These are phyloP conservation scores for Acropora tenuis DNA, from an alignment of 64 coral and sea anemone genomes.

Conservation along the genomic window DNA sequence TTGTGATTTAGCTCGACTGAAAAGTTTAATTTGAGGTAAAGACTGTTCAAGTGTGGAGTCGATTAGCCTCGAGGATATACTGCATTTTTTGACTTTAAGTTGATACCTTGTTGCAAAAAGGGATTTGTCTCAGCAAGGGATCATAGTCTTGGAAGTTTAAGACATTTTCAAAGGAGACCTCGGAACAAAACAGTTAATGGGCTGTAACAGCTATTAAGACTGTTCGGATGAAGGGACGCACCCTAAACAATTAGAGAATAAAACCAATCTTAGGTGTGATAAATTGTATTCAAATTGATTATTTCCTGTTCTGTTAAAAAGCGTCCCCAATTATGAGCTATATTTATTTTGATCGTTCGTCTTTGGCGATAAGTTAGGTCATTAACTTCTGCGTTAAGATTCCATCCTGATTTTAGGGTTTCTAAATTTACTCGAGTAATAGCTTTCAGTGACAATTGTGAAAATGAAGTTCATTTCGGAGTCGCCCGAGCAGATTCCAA, in stretches of 20 bases:
- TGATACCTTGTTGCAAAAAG: no score
- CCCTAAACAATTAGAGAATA: slow-evolving; percentile 10
- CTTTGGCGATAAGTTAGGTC: neutral
- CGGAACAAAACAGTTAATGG: slow-evolving; percentile 5
- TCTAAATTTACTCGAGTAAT: neutral
- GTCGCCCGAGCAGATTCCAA: slow-evolving; percentile 3
- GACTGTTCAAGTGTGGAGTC: no score
- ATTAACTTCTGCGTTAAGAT: neutral
- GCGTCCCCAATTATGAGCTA: neutral
- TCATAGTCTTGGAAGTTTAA: neutral
- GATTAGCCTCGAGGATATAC: no score
- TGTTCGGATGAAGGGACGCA: neutral
- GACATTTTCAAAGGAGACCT: neutral
- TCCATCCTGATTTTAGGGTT: neutral
- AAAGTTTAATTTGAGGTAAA: no score
- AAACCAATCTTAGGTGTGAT: neutral
- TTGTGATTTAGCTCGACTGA: no score
- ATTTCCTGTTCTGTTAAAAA: neutral
- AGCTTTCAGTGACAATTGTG: neutral
- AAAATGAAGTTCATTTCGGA: slow-evolving; percentile 9
- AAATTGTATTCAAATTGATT: slow-evolving; percentile 2
- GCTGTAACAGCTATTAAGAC: neutral
- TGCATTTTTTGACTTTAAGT: no score
- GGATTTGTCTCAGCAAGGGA: no score
- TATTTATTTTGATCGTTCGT: neutral